These are phyloP conservation scores for Falco naumanni DNA, from an alignment of 2,797 vertebrate genomes.

Conservation along the genomic window DNA sequence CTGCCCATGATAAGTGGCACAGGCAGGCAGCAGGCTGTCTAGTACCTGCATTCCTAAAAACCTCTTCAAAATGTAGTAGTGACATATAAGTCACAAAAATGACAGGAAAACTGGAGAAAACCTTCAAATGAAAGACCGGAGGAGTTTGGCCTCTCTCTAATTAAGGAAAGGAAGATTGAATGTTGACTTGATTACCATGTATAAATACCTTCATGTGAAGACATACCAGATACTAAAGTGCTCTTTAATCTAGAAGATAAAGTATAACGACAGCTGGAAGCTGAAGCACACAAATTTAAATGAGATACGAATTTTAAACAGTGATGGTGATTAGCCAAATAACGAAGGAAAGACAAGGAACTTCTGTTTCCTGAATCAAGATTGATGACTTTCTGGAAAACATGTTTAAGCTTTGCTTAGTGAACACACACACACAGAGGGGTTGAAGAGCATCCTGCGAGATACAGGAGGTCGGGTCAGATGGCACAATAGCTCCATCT, in stretches of 20 bases:
- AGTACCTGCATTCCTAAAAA: not conserved
- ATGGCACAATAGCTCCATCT: not conserved
- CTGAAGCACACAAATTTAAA: not conserved
- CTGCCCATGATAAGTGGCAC: fast-evolving
- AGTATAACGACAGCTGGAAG: not conserved
- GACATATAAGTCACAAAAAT: not conserved
- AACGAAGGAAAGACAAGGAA: not conserved
- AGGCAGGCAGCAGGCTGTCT: not conserved
- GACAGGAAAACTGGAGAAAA: not conserved
- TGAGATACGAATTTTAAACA: not conserved
- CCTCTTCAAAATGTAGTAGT: not conserved
- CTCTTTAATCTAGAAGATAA: not conserved
- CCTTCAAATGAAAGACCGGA: not conserved
- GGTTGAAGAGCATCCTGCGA: not conserved
- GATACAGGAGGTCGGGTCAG: not conserved
- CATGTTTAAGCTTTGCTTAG: not conserved
- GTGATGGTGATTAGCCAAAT: not conserved
- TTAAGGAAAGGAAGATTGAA: not conserved
- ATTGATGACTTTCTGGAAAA: conserved; percentile 1
- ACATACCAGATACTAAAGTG: not conserved
- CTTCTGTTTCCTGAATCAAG: not conserved
- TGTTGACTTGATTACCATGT: not conserved
- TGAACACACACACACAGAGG: not conserved
- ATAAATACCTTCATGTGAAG: not conserved
- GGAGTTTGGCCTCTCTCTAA: not conserved